Evolutionary conservation across 53 echinoderm and acorn worm species (phyloP), one percentile per base, ranked within the genome.

Genomic region (Patiria pectinifera): DNA sequence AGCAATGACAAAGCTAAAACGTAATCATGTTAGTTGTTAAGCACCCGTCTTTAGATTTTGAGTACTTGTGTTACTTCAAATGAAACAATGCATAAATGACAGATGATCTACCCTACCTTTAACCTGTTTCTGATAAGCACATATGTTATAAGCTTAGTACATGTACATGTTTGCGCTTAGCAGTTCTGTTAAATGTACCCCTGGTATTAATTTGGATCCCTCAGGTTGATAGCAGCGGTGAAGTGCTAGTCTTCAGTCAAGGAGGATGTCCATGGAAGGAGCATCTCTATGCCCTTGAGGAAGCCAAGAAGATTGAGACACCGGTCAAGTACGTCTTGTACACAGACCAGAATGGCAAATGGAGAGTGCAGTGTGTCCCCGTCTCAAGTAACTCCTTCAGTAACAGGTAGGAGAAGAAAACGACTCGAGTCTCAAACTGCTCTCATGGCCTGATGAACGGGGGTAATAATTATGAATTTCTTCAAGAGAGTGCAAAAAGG

Each of bases 251-350:
- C 59, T 92, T 97, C 19, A 78, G 82, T 0, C 81, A 96, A 59
- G 97, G 97, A 18, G 96, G 97, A 14, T 96, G 94, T 70, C 97
- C 97, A 7, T 97, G 98, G 96, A 97, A 97, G 86, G 98, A 97
- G 18, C 98, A 97, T 76, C 93, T 97, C 9, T 97, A 89, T 92
- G 91, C 91, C 44, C 78, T 97, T 25, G 98, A 97, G 87, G 82
- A 87, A 49, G 61, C 82, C 6, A 24, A 93, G 77, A 93, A 91
- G 13, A 66, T 97, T 25, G 96, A 97, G 84, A 95, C 91, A 23
- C 96, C 98, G 2, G 94, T 97, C 69, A 97, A 97, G 86, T 97
- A 97, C 82, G 96, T 89, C 53, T 76, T 97, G 43, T 97, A 97
- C 92, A 84, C 96, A 19, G 98, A 97, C 91, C 92, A 88, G 82